Base-by-base conservation (phyloP, 2,797 vertebrate species). In the Neosalanx taihuensis region DNA sequence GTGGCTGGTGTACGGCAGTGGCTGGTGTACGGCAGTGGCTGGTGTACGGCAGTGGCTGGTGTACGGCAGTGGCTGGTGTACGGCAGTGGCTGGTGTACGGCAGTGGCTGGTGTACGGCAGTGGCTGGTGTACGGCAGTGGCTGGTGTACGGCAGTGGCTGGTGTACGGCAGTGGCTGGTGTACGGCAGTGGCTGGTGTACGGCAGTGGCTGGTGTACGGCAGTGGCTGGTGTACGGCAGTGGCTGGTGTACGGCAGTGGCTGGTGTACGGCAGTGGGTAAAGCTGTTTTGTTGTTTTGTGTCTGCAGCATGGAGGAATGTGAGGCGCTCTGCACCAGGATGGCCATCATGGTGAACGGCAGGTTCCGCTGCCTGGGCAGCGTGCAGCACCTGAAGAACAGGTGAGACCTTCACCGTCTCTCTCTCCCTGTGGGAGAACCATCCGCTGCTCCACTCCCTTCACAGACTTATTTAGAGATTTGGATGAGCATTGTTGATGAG, bases 371-470 rank as follows among this genome's bases (percentile, higher is more conserved):
- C 84, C 91, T 99, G 17, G 97, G 97, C 70, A 99, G 97, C 0
- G 97, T 99, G n/a, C 97, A 99, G 62, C 97, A 99, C 88, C 90
- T 99, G 69, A 99, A 99, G 90, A 99, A 98, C 89, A 97, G 95
- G 96, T 97, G 87, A 73, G 37, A 3, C 58, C 20, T 70, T 10
- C 6, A 46, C 23, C 17, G 46, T 26, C 10, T 3, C 10, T 17
- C 51, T 56, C 51, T n/a, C 15, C 51, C 18, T n/a, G 18, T n/a
- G 18, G n/a, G 51, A 56, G 17, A n/a, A n/a, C n/a, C 51, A 15
- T 53, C 51, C 18, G 4, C 51, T 17, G 6, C 51, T 1, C 18
- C 23, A 26, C 23, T 56, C 15, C 51, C 51, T 56, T 5, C 51
- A 56, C 15, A 56, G 51, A 10, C 18, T 56, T 9, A 17, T 1